A percentile compares a stretch with the other conserved stretches of the same genome.
Evolutionary conservation across 92 coral and sea anemone species (phyloP).

Genomic region (Parazoanthus atlanticus): DNA sequence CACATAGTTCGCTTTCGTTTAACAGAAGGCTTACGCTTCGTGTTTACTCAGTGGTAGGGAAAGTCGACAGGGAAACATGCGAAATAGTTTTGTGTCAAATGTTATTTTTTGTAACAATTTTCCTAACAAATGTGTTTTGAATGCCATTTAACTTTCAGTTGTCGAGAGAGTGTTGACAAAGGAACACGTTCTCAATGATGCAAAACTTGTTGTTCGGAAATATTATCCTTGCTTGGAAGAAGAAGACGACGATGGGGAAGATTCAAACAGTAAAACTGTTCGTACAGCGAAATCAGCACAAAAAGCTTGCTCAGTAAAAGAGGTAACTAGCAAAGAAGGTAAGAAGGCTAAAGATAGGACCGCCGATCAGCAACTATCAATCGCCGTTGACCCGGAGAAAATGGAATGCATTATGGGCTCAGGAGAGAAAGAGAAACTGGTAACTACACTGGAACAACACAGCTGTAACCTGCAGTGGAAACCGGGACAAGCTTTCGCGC

Average conservation of each 20-base stretch:
- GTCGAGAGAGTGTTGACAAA: slow-evolving; percentile 45
- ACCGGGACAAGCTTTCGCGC: slow-evolving; percentile 27
- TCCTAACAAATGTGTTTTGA: too few relatives aligned
- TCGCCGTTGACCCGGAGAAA: slow-evolving; percentile 69
- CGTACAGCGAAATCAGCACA: not conserved
- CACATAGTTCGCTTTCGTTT: too few relatives aligned
- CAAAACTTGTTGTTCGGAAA: slow-evolving; percentile 44
- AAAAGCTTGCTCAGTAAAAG: not conserved
- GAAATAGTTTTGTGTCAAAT: too few relatives aligned
- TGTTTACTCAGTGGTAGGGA: too few relatives aligned
- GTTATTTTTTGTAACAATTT: too few relatives aligned
- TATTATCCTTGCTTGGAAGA: slow-evolving; percentile 56
- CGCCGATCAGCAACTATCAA: slow-evolving; percentile 44
- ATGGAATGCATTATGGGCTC: slow-evolving; percentile 66
- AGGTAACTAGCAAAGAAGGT: not conserved
- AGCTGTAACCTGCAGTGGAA: slow-evolving; percentile 51
- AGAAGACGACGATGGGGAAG: slow-evolving; percentile 19
- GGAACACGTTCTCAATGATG: slow-evolving; percentile 43
- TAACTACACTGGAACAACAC: slow-evolving; percentile 41
- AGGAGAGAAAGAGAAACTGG: slow-evolving; percentile 37
- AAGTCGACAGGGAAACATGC: too few relatives aligned
- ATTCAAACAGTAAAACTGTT: not conserved
- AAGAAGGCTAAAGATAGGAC: slow-evolving; percentile 9
- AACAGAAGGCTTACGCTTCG: too few relatives aligned
- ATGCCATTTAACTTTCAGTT: slow-evolving; percentile 14